Conservation (phyloP, 2,888 invertebrate genomes). For the Ochlodes sylvanus region DNA sequence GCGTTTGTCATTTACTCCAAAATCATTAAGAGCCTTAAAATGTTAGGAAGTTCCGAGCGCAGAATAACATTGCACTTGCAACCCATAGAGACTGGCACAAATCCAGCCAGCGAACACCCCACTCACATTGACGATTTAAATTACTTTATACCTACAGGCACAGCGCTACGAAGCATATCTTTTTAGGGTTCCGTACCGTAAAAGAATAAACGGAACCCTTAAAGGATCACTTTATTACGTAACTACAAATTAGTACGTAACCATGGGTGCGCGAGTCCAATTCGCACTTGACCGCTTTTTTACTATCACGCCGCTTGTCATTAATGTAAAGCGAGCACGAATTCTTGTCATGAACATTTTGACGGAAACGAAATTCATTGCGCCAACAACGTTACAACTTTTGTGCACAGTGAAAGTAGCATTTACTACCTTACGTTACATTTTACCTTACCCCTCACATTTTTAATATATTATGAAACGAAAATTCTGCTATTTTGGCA, state of each 20-base stretch:
- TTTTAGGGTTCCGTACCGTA: too few species aligned
- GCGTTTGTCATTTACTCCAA: too few species aligned
- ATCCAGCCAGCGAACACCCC: slow-evolving; percentile 18
- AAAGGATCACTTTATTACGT: too few species aligned
- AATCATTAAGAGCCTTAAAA: background rate
- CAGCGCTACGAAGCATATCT: slow-evolving; percentile 4
- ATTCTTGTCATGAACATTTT: slow-evolving; percentile 14
- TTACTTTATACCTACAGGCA: slow-evolving; percentile 18
- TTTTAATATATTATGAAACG: background rate
- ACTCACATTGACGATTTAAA: slow-evolving; percentile 14
- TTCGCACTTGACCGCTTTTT: background rate
- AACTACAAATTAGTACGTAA: too few species aligned
- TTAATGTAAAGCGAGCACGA: slow-evolving; percentile 11
- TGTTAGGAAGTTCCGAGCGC: background rate
- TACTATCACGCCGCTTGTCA: slow-evolving; percentile 4
- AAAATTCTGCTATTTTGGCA: background rate
- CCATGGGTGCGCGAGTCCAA: too few species aligned
- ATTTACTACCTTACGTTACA: background rate
- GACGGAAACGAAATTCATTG: slow-evolving; percentile 7
- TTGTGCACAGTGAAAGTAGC: background rate
- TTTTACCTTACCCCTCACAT: background rate
- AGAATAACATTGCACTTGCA: background rate
- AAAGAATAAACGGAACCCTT: too few species aligned
- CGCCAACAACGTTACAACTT: slow-evolving; percentile 1
- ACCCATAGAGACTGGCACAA: slow-evolving; percentile 5